A percentile compares a stretch with the other conserved stretches of the same genome.
phyloP scores from a whole-genome alignment of 2,888 invertebrate species.

The Andrena trimmerana region DNA sequence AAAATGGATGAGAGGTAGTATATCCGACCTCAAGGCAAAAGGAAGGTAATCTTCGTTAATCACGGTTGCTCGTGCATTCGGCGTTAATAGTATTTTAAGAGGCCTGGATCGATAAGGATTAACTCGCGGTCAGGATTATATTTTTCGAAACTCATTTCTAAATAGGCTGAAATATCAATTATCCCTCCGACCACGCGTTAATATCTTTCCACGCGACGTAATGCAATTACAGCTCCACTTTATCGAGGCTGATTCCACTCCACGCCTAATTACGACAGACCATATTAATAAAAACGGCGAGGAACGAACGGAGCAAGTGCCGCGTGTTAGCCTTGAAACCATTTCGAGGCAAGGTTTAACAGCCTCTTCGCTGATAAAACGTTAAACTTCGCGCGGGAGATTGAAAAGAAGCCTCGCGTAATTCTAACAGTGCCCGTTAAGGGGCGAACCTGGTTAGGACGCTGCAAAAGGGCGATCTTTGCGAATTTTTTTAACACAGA shows the following conservation, averaged over 20 bases:
- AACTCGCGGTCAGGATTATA: constrained; percentile 8
- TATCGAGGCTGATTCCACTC: constrained; percentile 26
- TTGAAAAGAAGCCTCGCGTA: not conserved
- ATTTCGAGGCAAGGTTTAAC: not conserved
- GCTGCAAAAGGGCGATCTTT: no score
- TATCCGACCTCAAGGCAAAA: not conserved
- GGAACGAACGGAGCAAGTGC: not conserved
- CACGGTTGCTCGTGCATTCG: not conserved
- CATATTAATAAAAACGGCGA: constrained; percentile 26
- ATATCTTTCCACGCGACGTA: constrained; percentile 28
- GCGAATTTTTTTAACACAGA: no score
- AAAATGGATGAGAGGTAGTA: not conserved
- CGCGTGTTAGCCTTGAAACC: constrained; percentile 4
- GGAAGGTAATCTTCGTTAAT: constrained; percentile 36
- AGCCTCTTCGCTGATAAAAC: constrained; percentile 3
- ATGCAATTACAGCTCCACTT: constrained; percentile 47
- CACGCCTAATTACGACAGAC: constrained; percentile 38
- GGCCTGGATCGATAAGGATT: constrained; percentile 27
- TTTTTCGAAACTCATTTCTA: constrained; percentile 34
- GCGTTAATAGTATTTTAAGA: constrained; percentile 37
- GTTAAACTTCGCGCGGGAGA: not conserved
- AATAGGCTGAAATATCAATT: constrained; percentile 41
- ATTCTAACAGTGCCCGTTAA: constrained; percentile 17
- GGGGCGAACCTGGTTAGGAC: not conserved
- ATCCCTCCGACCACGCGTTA: constrained; percentile 38